Evolutionary conservation across 1,140 invertebrate species (phyloP), one percentile per base, ranked within the genome.

Genomic region (Drosophila teissieri): DNA sequence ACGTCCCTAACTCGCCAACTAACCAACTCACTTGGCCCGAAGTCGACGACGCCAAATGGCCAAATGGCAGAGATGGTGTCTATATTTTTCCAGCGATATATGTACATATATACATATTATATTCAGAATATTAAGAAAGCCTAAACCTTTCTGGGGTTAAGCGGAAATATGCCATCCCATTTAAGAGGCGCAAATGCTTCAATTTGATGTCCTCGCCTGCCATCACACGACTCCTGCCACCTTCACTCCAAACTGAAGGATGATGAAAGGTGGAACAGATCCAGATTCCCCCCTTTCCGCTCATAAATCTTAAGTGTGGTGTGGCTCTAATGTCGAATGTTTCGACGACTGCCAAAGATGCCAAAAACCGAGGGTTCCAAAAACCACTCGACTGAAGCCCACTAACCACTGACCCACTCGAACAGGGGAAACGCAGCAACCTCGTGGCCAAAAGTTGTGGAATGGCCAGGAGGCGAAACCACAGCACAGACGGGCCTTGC

Each of bases 271-370:
- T 56, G 73, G 14, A 40, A 40, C 24, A 39, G 19, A 24, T 49
- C 10, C 60, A 6, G 22, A 40, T 37, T 17, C 12, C 12, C 5
- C 27, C 31, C 34, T 11, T 15, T 17, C 52, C 48, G 27, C 40
- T n/a, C 75, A 78, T 78, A 78, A 78, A 64, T 78, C 48, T 58
- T n/a, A 78, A 60, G 54, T 72, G 74, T 77, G 51, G 73, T 58
- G 54, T 63, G 78, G 57, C 60, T 78, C 75, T 67, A 73, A 79
- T 60, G 46, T 60, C 37, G 31, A 46, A 56, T 27, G 37, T 2
- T 42, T 5, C 17, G 11, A 8, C 8, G 17, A 54, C 22, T 58
- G 61, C 22, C 56, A 65, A 46, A 27, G 42, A 48, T 46, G 34
- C 37, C 42, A 34, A n/a, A 45, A 34, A 17, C 56, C 61, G 8